A percentile compares a stretch with the other conserved stretches of the same genome.
Evolutionary conservation across 1,140 invertebrate genomes (phyloP).

Genomic region (Bombus confusus): DNA sequence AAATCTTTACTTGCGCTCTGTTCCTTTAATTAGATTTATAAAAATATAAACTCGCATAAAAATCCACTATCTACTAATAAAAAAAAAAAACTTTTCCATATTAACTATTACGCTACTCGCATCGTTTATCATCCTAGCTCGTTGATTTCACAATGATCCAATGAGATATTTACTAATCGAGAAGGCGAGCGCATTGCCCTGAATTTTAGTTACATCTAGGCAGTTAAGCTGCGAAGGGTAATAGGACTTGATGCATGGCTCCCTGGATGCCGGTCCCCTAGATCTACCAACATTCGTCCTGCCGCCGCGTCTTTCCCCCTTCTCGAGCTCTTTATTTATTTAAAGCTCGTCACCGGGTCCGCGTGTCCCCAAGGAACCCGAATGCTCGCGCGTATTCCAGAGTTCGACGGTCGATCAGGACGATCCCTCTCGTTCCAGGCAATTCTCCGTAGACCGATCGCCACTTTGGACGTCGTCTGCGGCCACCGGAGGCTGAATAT

Average conservation of each 20-base stretch:
- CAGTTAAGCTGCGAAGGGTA: constrained; percentile 58
- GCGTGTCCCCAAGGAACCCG: constrained; percentile 54
- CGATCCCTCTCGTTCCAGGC: constrained; percentile 45
- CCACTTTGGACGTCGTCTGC: constrained; percentile 5
- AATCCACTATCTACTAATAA: too few species aligned
- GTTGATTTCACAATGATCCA: background rate
- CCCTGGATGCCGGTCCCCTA: constrained; percentile 59
- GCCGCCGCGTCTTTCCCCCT: constrained; percentile 27
- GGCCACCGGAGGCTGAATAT: background rate
- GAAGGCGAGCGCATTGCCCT: constrained; percentile 35
- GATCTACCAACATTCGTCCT: constrained; percentile 56
- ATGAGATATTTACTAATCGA: background rate
- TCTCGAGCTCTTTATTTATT: constrained; percentile 72
- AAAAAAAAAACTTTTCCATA: background rate
- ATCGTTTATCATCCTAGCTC: too few species aligned
- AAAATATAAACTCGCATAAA: too few species aligned
- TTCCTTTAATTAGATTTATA: too few species aligned
- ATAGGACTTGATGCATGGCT: constrained; percentile 73
- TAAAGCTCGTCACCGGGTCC: constrained; percentile 63
- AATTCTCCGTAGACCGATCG: constrained; percentile 68
- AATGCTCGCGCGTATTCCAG: constrained; percentile 6
- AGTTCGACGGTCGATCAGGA: constrained; percentile 28
- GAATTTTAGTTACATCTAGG: constrained; percentile 72
- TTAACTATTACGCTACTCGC: too few species aligned
- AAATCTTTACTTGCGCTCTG: background rate